These are phyloP conservation scores for Clarias gariepinus DNA, from an alignment of 2,113 vertebrate species.

Conservation along the genomic window DNA sequence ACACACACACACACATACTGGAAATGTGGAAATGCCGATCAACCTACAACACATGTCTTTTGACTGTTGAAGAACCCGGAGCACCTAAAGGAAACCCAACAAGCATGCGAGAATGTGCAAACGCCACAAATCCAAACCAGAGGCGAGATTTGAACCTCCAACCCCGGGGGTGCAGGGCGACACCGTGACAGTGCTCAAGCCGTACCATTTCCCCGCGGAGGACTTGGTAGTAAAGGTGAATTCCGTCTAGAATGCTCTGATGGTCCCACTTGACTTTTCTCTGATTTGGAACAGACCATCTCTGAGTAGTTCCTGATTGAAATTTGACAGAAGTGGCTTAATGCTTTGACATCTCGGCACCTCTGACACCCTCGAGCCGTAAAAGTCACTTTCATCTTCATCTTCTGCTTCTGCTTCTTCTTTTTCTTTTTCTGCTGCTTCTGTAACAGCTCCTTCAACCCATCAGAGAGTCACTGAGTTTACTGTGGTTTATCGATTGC, in stretches of 20 bases:
- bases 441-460: constrained; percentile 37
- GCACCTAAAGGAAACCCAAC: no score
- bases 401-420: neutral
- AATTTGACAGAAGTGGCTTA: constrained; percentile 54
- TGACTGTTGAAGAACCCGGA: no score
- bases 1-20: no score
- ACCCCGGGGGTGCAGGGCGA: no score
- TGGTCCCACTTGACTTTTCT: constrained; percentile 25
- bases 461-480: constrained; percentile 35
- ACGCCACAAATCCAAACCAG: no score
- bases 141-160: no score
- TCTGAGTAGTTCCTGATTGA: constrained; percentile 44
- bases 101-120: no score
- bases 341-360: constrained; percentile 57
- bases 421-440: neutral
- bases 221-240: neutral
- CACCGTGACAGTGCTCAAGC: no score
- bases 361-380: constrained; percentile 57
- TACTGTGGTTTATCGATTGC: constrained; percentile 62
- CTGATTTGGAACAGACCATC: constrained; percentile 36
- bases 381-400: constrained; percentile 38
- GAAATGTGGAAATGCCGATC: no score
- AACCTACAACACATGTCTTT: no score
- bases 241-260: constrained; percentile 16
- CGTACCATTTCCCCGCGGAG: neutral